Evolutionary conservation across 1,140 invertebrate species (phyloP).

Genomic region (Conus ventricosus): DNA sequence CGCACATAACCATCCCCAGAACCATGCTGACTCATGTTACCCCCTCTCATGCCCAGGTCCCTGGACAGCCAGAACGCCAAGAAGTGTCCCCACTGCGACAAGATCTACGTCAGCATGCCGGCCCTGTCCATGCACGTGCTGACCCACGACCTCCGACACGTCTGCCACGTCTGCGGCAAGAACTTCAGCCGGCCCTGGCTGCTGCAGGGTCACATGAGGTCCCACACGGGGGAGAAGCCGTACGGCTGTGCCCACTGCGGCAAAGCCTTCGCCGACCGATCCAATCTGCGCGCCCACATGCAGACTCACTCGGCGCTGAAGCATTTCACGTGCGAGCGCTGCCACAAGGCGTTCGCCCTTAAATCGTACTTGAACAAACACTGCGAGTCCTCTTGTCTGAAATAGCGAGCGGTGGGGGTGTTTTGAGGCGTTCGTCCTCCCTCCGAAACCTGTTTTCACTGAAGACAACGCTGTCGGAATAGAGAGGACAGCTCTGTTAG

Average conservation of each 20-base stretch:
- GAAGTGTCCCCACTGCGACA: conserved; percentile 92
- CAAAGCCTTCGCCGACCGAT: conserved; percentile 98
- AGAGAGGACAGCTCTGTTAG: neutral
- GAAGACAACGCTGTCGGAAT: neutral
- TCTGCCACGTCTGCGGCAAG: conserved; percentile 95
- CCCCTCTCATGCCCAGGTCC: conserved; percentile 77
- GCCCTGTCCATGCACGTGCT: conserved; percentile 97
- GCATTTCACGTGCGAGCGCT: conserved; percentile 94
- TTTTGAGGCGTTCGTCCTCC: neutral
- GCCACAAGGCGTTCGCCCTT: conserved; percentile 96
- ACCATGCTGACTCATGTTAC: too few relatives aligned
- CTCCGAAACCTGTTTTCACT: neutral
- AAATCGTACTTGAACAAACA: conserved; percentile 99
- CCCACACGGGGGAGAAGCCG: conserved; percentile 98
- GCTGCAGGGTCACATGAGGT: conserved; percentile 95
- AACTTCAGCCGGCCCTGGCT: conserved; percentile 96
- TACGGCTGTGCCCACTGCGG: conserved; percentile 99
- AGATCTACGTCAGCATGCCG: conserved; percentile 98
- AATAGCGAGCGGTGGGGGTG: conserved; percentile 77
- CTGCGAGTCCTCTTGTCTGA: conserved; percentile 95
- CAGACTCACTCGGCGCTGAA: conserved; percentile 98
- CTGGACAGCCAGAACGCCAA: conserved; percentile 94
- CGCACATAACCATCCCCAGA: too few relatives aligned
- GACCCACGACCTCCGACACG: conserved; percentile 93
- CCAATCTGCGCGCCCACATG: conserved; percentile 98